Percentiles rank a stretch among this genome's conserved stretches.
phyloP scores from a whole-genome alignment of 2,888 invertebrate genomes.

The Dorcus parallelipipedus region DNA sequence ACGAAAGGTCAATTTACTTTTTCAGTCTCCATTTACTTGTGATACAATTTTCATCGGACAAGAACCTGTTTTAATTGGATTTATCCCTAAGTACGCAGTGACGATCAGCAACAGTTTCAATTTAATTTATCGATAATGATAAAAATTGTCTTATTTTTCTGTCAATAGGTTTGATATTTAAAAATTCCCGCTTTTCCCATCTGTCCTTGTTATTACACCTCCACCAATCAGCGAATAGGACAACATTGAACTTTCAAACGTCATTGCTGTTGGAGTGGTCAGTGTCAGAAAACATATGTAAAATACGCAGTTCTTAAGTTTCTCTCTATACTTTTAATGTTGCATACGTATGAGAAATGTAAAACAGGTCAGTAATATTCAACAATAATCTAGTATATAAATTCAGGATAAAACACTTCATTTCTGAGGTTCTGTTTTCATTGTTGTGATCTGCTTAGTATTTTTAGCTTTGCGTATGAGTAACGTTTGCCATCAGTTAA shows the following conservation, averaged over 20 bases:
- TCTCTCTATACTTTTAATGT: constrained; percentile 23
- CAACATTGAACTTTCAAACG: constrained; percentile 20
- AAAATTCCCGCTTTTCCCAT: background rate
- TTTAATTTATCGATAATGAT: too few relatives aligned
- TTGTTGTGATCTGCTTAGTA: too few relatives aligned
- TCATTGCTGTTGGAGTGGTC: constrained; percentile 11
- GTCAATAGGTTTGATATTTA: background rate
- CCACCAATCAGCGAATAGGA: constrained; percentile 3
- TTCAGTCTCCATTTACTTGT: too few relatives aligned
- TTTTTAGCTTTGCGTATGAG: constrained; percentile 8
- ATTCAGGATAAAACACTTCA: background rate
- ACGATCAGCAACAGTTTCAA: too few relatives aligned
- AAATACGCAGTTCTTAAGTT: constrained; percentile 20
- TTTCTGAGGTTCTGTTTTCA: background rate
- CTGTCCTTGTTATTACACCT: background rate
- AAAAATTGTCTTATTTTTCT: too few relatives aligned
- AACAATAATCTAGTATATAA: background rate
- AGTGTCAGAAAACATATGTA: constrained; percentile 17
- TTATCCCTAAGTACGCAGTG: too few relatives aligned
- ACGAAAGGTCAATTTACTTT: too few relatives aligned
- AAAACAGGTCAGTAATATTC: constrained; percentile 19
- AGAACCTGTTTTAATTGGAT: too few relatives aligned
- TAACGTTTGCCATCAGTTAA: background rate
- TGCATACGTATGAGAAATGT: constrained; percentile 23
- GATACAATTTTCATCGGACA: too few relatives aligned